Conservation (phyloP, 2,113 vertebrate species). For the Falco punctatus region DNA sequence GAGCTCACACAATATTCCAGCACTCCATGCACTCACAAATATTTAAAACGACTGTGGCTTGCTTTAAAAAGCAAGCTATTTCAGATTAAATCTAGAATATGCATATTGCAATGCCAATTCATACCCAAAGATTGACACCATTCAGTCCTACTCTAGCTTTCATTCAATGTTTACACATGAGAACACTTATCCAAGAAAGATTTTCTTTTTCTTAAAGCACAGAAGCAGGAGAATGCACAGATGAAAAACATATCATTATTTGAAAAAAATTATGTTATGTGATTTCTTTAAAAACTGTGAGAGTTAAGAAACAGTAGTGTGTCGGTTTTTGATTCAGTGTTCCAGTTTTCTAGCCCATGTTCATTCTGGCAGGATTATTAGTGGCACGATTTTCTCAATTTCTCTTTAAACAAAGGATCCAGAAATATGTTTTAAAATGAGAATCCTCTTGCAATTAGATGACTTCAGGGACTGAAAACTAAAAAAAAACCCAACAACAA, state of each 20-base stretch:
- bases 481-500: not conserved
- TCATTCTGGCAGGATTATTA: not conserved
- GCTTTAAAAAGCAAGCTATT: conserved; percentile 1
- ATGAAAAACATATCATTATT: not conserved
- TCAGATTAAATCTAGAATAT: not conserved
- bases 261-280: not conserved
- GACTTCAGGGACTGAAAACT: not conserved
- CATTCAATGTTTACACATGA: not conserved
- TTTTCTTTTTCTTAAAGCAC: not conserved
- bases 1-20: not conserved
- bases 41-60: not conserved
- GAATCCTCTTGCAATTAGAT: not conserved
- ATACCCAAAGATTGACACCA: not conserved
- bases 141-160: not conserved
- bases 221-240: not conserved
- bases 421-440: not conserved
- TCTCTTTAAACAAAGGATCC: not conserved
- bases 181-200: not conserved
- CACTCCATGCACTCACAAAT: not conserved
- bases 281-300: not conserved
- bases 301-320: not conserved
- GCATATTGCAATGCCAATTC: not conserved
- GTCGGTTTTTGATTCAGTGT: not conserved
- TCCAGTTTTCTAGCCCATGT: not conserved
- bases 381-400: not conserved